Conservation (phyloP, 1,140 invertebrate genomes). For the Lysiphlebus fabarum region DNA sequence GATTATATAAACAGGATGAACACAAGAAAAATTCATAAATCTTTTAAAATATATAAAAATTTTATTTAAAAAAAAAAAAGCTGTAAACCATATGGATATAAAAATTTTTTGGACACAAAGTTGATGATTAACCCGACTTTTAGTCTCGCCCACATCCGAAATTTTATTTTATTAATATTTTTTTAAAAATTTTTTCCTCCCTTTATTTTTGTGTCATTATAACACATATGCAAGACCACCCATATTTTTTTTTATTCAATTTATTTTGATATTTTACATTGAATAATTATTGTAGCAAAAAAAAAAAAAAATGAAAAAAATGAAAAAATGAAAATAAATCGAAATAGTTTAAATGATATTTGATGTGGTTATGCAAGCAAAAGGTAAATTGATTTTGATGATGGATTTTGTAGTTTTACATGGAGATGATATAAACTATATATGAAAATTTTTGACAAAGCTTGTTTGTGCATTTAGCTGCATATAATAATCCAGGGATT, state of each 20-base stretch:
- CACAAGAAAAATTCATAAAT: too few species aligned
- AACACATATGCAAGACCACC: constrained; percentile 24
- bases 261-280: too few species aligned
- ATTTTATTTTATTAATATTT: constrained; percentile 12
- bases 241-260: background rate
- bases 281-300: background rate
- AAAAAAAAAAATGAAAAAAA: background rate
- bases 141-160: constrained; percentile 19
- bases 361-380: background rate
- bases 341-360: background rate
- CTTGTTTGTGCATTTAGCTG: constrained; percentile 33
- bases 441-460: constrained; percentile 40
- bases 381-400: background rate
- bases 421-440: constrained; percentile 16
- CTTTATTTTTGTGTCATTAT: constrained; percentile 16
- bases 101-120: too few species aligned
- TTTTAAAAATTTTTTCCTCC: constrained; percentile 14
- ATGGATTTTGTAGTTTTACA: background rate
- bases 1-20: too few species aligned
- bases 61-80: constrained; percentile 8
- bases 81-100: constrained; percentile 26
- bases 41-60: too few species aligned
- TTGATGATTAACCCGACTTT: constrained; percentile 15
- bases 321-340: background rate
- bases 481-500: constrained; percentile 24